Conservation (phyloP, 2,888 invertebrate genomes). For the Chesias legatella region DNA sequence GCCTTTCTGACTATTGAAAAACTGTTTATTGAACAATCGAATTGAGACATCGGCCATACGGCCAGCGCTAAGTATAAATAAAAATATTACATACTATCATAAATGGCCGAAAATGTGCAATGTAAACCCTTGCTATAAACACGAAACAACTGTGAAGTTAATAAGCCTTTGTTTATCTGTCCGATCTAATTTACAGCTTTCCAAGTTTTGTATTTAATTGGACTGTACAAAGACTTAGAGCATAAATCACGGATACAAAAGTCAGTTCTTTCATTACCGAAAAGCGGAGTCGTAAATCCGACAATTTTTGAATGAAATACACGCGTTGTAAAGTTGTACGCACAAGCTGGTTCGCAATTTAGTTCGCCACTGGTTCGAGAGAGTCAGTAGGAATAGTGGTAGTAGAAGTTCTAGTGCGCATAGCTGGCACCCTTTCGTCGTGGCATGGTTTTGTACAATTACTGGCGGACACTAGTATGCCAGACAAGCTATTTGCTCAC, state of each 20-base stretch:
- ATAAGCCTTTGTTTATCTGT: constrained; percentile 32
- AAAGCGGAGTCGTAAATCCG: constrained; percentile 12
- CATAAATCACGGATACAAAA: constrained; percentile 28
- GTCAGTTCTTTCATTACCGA: constrained; percentile 24
- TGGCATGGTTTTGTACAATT: not conserved
- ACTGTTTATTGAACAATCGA: too few species aligned
- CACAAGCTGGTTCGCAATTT: constrained; percentile 4
- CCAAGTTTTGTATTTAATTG: constrained; percentile 32
- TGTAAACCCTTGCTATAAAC: constrained; percentile 5
- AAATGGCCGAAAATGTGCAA: constrained; percentile 2
- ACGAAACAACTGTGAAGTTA: constrained; percentile 25
- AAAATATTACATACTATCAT: too few species aligned
- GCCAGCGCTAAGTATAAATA: too few species aligned
- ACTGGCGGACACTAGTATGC: too few species aligned
- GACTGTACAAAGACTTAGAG: constrained; percentile 24
- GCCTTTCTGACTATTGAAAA: too few species aligned
- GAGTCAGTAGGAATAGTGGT: too few species aligned
- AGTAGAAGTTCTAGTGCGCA: too few species aligned
- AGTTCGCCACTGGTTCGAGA: too few species aligned
- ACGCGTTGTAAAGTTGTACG: constrained; percentile 3
- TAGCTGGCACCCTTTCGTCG: too few species aligned
- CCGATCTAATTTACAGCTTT: constrained; percentile 31
- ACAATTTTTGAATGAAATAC: constrained; percentile 22
- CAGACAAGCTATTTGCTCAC: too few species aligned
- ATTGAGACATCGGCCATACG: too few species aligned